Evolutionary conservation across 2,113 vertebrate species (phyloP), one percentile per base, ranked within the genome.

Genomic region (Campylomormyrus numenius): DNA sequence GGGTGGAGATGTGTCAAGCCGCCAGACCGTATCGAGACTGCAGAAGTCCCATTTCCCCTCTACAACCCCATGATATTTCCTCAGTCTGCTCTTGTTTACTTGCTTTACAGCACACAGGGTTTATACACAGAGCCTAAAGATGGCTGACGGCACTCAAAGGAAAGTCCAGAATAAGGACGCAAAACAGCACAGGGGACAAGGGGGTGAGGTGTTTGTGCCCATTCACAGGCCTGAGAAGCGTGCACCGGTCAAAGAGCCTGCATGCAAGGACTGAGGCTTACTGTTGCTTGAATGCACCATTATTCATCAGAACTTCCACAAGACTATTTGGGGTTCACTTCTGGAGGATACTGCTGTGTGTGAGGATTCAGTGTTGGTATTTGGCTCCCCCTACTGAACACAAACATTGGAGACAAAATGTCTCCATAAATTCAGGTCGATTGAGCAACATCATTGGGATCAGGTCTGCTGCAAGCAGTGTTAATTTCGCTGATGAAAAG

Each of bases 371-470:
- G 1, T 1, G 3, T 24, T 19, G 39, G 50, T 21, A 17, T 89
- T 15, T 89, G 52, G 52, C 52, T 27, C 89, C 89, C 50, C 89
- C 89, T 89, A 89, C 24, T 85, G 89, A 17, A 39, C 35, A 80
- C 35, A 80, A 19, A 80, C 35, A 19, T 6, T 3, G 13, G 13
- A 70, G 62, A 10, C 3, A 31, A 13, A 31, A 66, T 66, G 62
- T 66, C n/a, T 66, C 62, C n/a, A 10, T 66, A 66, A 10, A 70
- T 70, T 31, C n/a, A 31, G n/a, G 62, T 70, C 62, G n/a, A 27
- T 31, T 70, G n/a, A 70, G 62, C 9, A 70, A 31, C 62, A 15
- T 31, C 1, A 27, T 11, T 11, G 10, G 62, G 3, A 27, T 70
- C 62, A 70, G n/a, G 62, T 10, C 7, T 27, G 62, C 9, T 27